Conservation (phyloP, 1,140 invertebrate species). For the Hesperophylax magnus region DNA sequence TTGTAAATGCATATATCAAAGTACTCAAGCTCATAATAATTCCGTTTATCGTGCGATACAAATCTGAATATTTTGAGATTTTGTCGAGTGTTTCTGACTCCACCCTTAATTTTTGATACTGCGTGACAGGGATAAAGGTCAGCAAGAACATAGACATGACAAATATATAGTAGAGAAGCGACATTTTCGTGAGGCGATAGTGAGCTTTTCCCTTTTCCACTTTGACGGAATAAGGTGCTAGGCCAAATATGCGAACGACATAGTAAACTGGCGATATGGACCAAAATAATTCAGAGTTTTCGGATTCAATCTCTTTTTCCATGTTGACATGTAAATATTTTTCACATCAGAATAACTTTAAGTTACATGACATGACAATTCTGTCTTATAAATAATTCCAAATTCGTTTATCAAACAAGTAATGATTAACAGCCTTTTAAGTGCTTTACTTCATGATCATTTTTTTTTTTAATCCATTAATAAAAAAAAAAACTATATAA, state of each 20-base stretch:
- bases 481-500: too few relatives aligned
- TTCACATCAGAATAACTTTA: too few relatives aligned
- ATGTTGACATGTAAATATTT: too few relatives aligned
- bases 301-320: neutral
- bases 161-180: constrained; percentile 11
- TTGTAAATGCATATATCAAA: neutral
- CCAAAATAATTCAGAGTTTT: neutral
- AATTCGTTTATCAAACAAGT: too few relatives aligned
- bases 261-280: constrained; percentile 26
- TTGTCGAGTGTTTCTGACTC: neutral
- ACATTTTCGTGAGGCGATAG: constrained; percentile 16
- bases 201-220: neutral
- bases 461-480: too few relatives aligned
- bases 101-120: constrained; percentile 33
- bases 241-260: constrained; percentile 38
- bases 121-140: neutral
- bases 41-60: constrained; percentile 37
- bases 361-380: too few relatives aligned
- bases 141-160: neutral
- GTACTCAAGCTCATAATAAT: neutral
- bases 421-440: too few relatives aligned
- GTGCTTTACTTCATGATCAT: too few relatives aligned
- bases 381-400: too few relatives aligned
- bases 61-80: constrained; percentile 37
- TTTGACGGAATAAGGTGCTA: constrained; percentile 33